phyloP scores from a whole-genome alignment of 2,888 invertebrate species.

The Lycophotia porphyrea region DNA sequence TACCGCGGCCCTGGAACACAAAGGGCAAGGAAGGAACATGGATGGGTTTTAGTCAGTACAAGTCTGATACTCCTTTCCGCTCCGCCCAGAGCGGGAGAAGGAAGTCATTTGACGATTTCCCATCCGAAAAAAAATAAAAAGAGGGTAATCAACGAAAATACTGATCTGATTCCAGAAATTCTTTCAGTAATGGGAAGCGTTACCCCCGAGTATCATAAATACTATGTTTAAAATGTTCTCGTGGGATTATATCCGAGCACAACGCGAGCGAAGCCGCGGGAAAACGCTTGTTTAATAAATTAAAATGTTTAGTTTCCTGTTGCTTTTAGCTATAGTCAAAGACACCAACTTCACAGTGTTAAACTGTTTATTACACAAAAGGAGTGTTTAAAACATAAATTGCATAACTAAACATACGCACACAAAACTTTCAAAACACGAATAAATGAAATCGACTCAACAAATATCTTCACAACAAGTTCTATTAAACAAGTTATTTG shows the following conservation, averaged over 20 bases:
- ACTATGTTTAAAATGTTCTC: neutral
- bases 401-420: conserved; percentile 22
- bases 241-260: neutral
- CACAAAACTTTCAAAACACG: conserved; percentile 38
- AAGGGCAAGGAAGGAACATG: no score
- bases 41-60: no score
- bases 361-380: conserved; percentile 1
- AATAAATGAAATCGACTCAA: conserved; percentile 55
- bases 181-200: neutral
- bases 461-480: conserved; percentile 58
- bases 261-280: neutral
- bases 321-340: neutral
- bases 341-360: neutral
- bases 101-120: no score
- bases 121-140: no score
- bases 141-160: neutral
- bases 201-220: neutral
- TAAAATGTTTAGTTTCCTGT: neutral
- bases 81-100: no score
- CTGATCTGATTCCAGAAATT: neutral
- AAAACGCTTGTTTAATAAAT: neutral
- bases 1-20: no score
- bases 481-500: conserved; percentile 62
- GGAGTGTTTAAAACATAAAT: conserved; percentile 17
- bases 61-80: no score